Conservation (phyloP, 2,888 invertebrate species). For the Automeris io region DNA sequence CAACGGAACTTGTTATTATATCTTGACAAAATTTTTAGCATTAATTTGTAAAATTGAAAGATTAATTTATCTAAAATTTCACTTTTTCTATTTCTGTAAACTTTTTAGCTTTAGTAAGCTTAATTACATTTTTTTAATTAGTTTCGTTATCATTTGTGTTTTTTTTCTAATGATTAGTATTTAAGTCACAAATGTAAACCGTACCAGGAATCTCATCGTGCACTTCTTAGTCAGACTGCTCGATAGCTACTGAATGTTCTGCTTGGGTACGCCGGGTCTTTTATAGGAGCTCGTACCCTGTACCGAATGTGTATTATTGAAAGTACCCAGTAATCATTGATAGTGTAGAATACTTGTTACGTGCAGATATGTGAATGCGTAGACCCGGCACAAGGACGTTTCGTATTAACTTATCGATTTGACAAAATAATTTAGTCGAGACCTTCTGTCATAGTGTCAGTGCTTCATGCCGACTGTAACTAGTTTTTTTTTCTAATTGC, state of each 20-base stretch:
- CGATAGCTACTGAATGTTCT: constrained; percentile 71
- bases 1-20: constrained; percentile 13
- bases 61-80: not conserved
- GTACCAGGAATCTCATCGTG: constrained; percentile 75
- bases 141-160: constrained; percentile 14
- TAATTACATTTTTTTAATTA: not conserved
- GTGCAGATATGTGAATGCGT: constrained; percentile 10
- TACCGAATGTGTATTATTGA: constrained; percentile 37
- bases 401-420: too few relatives aligned
- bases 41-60: not conserved
- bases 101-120: too few relatives aligned
- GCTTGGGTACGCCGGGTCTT: constrained; percentile 37
- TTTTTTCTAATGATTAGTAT: constrained; percentile 1
- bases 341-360: constrained; percentile 10
- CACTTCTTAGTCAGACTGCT: constrained; percentile 70
- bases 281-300: constrained; percentile 48
- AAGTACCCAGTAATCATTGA: constrained; percentile 20
- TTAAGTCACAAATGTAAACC: constrained; percentile 13
- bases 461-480: too few relatives aligned
- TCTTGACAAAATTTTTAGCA: too few relatives aligned
- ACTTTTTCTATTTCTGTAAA: too few relatives aligned
- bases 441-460: too few relatives aligned
- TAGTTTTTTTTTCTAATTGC: too few relatives aligned
- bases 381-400: constrained; percentile 12
- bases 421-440: too few relatives aligned